phyloP scores from a whole-genome alignment of 2,797 vertebrate species.

The Sebastes cheni region DNA sequence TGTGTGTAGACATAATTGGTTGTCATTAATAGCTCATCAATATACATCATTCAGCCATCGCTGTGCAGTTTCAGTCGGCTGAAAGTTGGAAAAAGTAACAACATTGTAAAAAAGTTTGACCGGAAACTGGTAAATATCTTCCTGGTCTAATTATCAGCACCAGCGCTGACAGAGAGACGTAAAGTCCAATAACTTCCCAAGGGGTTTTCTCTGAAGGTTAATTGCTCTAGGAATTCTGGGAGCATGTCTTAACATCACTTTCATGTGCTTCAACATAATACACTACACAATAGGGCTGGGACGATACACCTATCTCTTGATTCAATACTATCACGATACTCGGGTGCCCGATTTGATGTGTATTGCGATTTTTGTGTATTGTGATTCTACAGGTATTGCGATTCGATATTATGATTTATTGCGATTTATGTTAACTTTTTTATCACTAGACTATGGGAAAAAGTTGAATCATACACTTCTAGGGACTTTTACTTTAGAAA shows the following conservation, averaged over 20 bases:
- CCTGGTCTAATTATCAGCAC: constrained; percentile 23
- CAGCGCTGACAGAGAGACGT: background rate
- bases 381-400: no score
- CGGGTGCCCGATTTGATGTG: no score
- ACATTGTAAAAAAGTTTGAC: background rate
- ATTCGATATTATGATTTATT: no score
- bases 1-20: constrained; percentile 1
- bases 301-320: no score
- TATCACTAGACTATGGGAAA: no score
- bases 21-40: constrained; percentile 8
- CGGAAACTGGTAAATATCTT: constrained; percentile 24
- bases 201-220: constrained; percentile 49
- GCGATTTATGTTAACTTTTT: no score
- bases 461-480: no score
- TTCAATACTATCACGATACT: no score
- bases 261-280: constrained; percentile 28
- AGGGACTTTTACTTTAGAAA: no score
- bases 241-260: constrained; percentile 35
- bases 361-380: no score
- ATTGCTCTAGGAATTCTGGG: constrained; percentile 30
- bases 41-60: constrained; percentile 4
- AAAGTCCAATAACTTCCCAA: constrained; percentile 28
- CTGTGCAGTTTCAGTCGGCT: background rate
- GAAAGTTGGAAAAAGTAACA: constrained; percentile 10
- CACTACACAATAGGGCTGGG: background rate